phyloP scores from a whole-genome alignment of 2,888 invertebrate species.

The Odontothrips loti region DNA sequence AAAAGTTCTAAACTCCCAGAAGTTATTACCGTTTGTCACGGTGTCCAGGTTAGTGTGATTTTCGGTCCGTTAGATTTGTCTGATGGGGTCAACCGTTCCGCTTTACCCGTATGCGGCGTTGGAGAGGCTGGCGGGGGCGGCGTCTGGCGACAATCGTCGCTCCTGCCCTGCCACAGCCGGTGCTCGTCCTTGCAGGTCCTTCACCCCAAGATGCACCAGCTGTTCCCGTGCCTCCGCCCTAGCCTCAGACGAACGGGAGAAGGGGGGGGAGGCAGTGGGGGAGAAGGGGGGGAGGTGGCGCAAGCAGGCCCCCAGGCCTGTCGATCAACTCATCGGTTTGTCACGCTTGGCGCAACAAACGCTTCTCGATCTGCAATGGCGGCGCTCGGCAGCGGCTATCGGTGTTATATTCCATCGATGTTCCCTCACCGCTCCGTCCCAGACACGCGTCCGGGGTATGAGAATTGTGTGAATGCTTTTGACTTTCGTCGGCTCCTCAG shows the following conservation, averaged over 20 bases:
- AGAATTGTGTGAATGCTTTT: too few relatives aligned
- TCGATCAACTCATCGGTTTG: not conserved
- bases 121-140: not conserved
- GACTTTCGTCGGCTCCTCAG: too few relatives aligned
- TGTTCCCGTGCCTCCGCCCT: not conserved
- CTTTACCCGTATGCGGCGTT: too few relatives aligned
- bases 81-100: too few relatives aligned
- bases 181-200: conserved; percentile 2
- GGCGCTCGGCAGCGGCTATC: not conserved
- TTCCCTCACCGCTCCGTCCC: too few relatives aligned
- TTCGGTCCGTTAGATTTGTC: too few relatives aligned
- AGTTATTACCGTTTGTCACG: too few relatives aligned
- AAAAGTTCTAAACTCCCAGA: too few relatives aligned
- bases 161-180: not conserved
- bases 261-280: not conserved
- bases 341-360: conserved; percentile 14
- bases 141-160: not conserved
- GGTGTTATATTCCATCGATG: not conserved
- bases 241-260: not conserved
- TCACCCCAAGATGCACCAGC: not conserved
- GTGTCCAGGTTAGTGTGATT: too few relatives aligned
- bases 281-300: not conserved
- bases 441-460: too few relatives aligned
- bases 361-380: conserved; percentile 13
- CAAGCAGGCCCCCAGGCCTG: not conserved